phyloP scores from a whole-genome alignment of 2,888 invertebrate species.

The Dynastes grantii region DNA sequence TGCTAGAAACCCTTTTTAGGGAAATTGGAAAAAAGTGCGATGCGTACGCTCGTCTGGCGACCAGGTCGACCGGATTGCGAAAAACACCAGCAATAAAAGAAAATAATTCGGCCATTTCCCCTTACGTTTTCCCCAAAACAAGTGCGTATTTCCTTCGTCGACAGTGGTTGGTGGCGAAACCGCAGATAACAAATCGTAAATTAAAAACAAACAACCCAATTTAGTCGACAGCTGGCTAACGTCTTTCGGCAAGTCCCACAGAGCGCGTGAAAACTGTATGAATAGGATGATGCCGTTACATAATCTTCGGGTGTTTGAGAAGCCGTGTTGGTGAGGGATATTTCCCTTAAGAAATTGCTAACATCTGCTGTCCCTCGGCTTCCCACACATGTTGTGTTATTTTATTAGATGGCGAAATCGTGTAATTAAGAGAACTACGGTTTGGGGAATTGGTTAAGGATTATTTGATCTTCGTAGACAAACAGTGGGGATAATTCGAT shows the following conservation, averaged over 20 bases:
- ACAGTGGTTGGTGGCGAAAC: background rate
- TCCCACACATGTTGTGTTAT: conserved; percentile 12
- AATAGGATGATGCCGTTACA: conserved; percentile 28
- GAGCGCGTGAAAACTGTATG: conserved; percentile 31
- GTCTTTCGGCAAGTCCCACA: too few relatives aligned
- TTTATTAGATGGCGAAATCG: conserved; percentile 4
- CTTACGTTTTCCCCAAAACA: background rate
- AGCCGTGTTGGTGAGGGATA: background rate
- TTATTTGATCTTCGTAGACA: background rate
- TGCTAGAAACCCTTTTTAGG: conserved; percentile 28
- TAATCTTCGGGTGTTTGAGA: conserved; percentile 22
- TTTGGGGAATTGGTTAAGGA: background rate
- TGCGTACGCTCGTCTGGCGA: conserved; percentile 3
- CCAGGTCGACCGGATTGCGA: conserved; percentile 11
- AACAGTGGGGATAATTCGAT: too few relatives aligned
- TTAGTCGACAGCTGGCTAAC: conserved; percentile 28
- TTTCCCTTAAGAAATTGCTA: conserved; percentile 11
- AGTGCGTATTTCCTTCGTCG: conserved; percentile 9
- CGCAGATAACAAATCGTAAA: conserved; percentile 37
- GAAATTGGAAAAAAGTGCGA: conserved; percentile 19
- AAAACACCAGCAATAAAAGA: conserved; percentile 37
- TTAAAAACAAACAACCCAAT: conserved; percentile 46
- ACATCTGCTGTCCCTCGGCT: background rate
- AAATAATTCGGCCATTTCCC: conserved; percentile 29
- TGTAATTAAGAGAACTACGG: background rate